These are phyloP conservation scores for Lydus trimaculatus DNA, from an alignment of 2,888 invertebrate species.

Conservation along the genomic window DNA sequence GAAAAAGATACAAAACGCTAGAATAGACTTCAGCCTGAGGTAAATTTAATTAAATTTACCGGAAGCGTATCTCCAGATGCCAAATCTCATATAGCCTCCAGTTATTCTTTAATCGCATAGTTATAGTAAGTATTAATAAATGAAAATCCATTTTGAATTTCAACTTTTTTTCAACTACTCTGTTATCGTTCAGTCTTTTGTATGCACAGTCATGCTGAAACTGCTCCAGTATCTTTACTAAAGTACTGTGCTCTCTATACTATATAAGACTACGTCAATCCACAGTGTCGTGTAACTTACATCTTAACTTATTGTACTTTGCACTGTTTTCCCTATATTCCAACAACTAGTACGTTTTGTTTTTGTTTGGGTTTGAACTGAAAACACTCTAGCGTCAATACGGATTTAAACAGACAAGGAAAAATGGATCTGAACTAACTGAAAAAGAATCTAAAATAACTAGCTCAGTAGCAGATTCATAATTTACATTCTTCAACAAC, in stretches of 20 bases:
- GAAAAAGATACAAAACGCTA: background rate
- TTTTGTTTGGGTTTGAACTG: no score
- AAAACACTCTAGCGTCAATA: background rate
- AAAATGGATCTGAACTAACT: background rate
- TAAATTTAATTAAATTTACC: slow-evolving; percentile 23
- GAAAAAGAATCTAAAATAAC: background rate
- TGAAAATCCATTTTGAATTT: no score
- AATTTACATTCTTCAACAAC: background rate
- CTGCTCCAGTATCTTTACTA: slow-evolving; percentile 49
- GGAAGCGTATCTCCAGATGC: background rate
- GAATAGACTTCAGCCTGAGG: slow-evolving; percentile 1
- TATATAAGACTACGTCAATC: no score
- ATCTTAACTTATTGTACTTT: no score
- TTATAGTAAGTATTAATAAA: no score
- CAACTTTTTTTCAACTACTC: no score
- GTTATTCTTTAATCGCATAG: no score
- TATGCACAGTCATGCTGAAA: slow-evolving; percentile 25
- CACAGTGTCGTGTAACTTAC: background rate
- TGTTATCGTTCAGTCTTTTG: no score
- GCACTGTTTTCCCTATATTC: no score
- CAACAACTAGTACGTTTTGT: no score
- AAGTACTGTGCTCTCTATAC: no score
- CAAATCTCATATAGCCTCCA: background rate
- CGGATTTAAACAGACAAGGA: background rate
- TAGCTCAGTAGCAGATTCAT: background rate